Percentiles rank a stretch among this genome's conserved stretches.
Evolutionary conservation across 2,113 vertebrate species (phyloP).

Genomic region (Gadus macrocephalus): DNA sequence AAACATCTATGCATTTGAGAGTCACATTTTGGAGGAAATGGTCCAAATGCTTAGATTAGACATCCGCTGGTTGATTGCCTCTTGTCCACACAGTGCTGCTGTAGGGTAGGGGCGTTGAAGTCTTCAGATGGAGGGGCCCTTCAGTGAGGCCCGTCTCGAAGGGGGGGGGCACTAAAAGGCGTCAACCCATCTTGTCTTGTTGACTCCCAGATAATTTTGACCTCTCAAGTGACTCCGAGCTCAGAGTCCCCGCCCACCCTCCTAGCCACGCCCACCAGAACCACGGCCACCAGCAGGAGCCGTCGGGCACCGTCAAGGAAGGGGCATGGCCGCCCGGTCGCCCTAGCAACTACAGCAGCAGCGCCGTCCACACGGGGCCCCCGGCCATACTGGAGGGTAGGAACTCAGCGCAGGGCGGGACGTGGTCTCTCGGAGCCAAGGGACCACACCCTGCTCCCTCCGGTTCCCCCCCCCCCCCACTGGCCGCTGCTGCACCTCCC

Average conservation of each 20-base stretch:
- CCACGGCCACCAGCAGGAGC: slow-evolving; percentile 54
- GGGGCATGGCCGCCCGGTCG: slow-evolving; percentile 83
- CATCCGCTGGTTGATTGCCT: too few relatives aligned
- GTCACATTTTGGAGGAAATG: background rate
- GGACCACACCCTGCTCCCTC: slow-evolving; percentile 68
- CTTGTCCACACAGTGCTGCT: too few relatives aligned
- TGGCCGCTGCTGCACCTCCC: slow-evolving; percentile 37
- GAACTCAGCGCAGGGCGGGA: slow-evolving; percentile 80
- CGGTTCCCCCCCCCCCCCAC: slow-evolving; percentile 51
- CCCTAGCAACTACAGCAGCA: slow-evolving; percentile 32
- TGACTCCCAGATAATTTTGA: slow-evolving; percentile 99
- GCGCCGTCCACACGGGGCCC: slow-evolving; percentile 73
- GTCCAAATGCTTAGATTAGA: background rate
- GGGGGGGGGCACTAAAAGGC: slow-evolving; percentile 58
- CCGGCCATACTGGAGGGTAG: slow-evolving; percentile 96
- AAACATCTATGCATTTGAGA: background rate
- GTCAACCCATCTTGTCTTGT: slow-evolving; percentile 85
- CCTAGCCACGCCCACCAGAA: slow-evolving; percentile 76
- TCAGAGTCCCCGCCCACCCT: slow-evolving; percentile 87
- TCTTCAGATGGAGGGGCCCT: background rate
- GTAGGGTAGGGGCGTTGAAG: too few relatives aligned
- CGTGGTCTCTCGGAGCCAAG: slow-evolving; percentile 74
- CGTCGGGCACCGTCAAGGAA: slow-evolving; percentile 81
- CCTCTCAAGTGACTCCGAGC: slow-evolving; percentile 93
- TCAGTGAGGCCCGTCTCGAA: slow-evolving; percentile 20